A percentile compares a stretch with the other conserved stretches of the same genome.
phyloP scores from a whole-genome alignment of 1,140 invertebrate species.

The Eumeta japonica region DNA sequence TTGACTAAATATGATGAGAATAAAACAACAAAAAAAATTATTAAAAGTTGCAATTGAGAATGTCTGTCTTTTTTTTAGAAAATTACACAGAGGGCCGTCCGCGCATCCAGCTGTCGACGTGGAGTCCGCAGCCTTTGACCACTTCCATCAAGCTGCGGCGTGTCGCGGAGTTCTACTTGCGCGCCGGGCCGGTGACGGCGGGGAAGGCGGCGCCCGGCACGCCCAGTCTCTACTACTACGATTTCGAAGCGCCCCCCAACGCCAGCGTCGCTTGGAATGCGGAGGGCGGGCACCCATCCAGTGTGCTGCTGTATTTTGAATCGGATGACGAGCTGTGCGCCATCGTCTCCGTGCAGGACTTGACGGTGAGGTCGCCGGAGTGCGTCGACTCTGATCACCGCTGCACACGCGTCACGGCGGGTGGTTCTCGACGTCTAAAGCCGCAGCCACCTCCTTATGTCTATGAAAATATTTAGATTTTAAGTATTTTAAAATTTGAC shows the following conservation, averaged over 20 bases:
- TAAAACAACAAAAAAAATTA: too few species aligned
- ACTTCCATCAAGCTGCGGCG: conserved; percentile 55
- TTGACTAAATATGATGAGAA: too few species aligned
- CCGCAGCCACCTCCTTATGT: too few species aligned
- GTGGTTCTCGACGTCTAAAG: too few species aligned
- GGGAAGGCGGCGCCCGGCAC: conserved; percentile 48
- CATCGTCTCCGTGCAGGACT: conserved; percentile 71
- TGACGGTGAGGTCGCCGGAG: conserved; percentile 58
- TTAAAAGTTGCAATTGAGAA: too few species aligned
- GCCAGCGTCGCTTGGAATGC: conserved; percentile 25
- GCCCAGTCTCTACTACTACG: conserved; percentile 50
- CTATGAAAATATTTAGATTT: too few species aligned
- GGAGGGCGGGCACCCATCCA: conserved; percentile 18
- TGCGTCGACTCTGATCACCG: too few species aligned
- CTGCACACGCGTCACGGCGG: too few species aligned
- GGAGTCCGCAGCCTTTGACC: conserved; percentile 43
- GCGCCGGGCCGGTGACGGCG: too few species aligned
- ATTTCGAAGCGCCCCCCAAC: too few species aligned
- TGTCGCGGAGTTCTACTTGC: conserved; percentile 60
- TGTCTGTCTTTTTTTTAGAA: conserved; percentile 30
- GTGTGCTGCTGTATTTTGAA: conserved; percentile 63
- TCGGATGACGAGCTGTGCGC: conserved; percentile 67
- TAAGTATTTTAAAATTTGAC: not conserved
- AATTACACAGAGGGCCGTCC: conserved; percentile 42
- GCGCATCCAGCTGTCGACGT: conserved; percentile 61